A percentile compares a stretch with the other conserved stretches of the same genome.
These are phyloP conservation scores for Lutraria lutraria DNA, from an alignment of 2,888 invertebrate species.

Conservation along the genomic window DNA sequence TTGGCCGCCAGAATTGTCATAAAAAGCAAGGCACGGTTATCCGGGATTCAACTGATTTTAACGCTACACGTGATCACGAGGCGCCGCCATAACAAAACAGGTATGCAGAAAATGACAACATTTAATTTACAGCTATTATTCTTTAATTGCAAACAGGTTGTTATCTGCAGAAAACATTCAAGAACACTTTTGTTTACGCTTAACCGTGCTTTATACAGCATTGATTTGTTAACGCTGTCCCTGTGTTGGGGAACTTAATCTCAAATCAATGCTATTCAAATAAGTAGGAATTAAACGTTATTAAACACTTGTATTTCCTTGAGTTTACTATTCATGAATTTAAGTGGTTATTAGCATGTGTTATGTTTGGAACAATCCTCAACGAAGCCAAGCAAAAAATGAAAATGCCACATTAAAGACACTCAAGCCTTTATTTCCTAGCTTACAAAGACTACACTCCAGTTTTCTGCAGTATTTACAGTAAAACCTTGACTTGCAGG, in stretches of 20 bases:
- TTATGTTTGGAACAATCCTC: no score
- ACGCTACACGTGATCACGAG: not conserved
- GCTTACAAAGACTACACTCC: no score
- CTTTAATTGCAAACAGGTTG: not conserved
- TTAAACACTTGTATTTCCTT: no score
- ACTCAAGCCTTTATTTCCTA: no score
- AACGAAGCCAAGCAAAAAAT: no score
- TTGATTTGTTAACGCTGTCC: not conserved
- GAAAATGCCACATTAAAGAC: no score
- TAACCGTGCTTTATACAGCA: not conserved
- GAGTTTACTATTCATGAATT: no score
- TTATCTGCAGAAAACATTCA: not conserved
- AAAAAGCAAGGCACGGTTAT: not conserved
- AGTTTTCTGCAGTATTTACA: no score
- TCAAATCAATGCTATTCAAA: not conserved
- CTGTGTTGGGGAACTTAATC: not conserved
- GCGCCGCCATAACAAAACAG: slow-evolving; percentile 12
- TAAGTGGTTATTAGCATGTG: no score
- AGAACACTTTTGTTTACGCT: not conserved
- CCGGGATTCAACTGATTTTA: not conserved
- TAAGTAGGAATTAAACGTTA: no score
- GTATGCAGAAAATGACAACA: slow-evolving; percentile 11
- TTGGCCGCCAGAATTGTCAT: slow-evolving; percentile 15
- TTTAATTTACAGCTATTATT: not conserved
- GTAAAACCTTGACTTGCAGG: no score